Base-by-base conservation (phyloP, 2,888 invertebrate species). In the Zhengitettix transpicula region DNA sequence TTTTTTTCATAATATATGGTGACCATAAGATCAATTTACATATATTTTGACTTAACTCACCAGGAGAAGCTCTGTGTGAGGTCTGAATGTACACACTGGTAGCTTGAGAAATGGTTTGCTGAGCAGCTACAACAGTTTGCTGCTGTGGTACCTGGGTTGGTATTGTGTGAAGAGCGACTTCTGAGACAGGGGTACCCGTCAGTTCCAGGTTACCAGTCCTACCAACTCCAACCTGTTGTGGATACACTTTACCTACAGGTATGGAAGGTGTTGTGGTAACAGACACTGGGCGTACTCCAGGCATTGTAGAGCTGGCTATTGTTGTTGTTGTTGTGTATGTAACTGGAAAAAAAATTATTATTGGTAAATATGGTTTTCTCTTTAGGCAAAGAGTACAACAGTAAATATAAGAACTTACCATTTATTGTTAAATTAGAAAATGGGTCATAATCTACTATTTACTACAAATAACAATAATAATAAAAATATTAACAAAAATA, bases 201-300 rank as follows among this genome's bases (percentile, higher is more conserved):
- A 58, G 44, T 42, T 57, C 55, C 28, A 28, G 55, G 28, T 17
- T 28, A 14, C 44, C 41, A 10, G 58, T 51, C 15, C 61, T 52
- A 14, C 58, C 52, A n/a, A 53, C 54, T 12, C 56, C 59, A 28
- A 60, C 58, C 14, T 60, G 52, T 58, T 60, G 61, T 12, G 63
- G 60, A 41, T 57, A 62, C 15, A 65, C 65, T 61, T 64, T 66
- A 7, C 63, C 65, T 60, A 64, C 65, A 40, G 64, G 62, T 16
- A 63, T 57, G 52, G 64, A 55, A 41, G 65, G 62, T n/a, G 64
- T 54, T 10, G 64, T 53, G 12, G 63, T 55, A 10, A 65, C 60
- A 9, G 65, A 58, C 10, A 64, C 52, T 17, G 64, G 58, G 10
- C 62, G 60, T 12, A 60, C 53, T 14, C 52, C 54, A 1, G 61